Percentiles rank a stretch among this genome's conserved stretches.
Evolutionary conservation across 2,888 invertebrate species (phyloP).

Genomic region (Tribolium freemani): DNA sequence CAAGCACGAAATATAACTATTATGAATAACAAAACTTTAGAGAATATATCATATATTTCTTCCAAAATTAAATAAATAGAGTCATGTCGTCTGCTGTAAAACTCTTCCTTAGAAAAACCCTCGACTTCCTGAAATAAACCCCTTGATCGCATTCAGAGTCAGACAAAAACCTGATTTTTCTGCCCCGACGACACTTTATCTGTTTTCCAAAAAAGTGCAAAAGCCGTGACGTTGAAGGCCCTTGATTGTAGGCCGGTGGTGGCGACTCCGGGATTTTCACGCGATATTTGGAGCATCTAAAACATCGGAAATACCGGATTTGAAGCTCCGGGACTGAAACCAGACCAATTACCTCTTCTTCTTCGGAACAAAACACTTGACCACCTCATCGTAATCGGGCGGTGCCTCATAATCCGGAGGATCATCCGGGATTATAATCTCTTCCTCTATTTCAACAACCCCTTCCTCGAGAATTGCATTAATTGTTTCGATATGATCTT

Average conservation of each 20-base stretch:
- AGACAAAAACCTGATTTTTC: slow-evolving; percentile 39
- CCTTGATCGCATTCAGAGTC: slow-evolving; percentile 47
- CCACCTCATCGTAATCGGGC: slow-evolving; percentile 79
- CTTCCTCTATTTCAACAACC: slow-evolving; percentile 64
- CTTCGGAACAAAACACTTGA: slow-evolving; percentile 38
- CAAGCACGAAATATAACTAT: too few species aligned
- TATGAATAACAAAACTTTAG: too few species aligned
- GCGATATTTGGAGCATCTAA: background rate
- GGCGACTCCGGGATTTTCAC: slow-evolving; percentile 54
- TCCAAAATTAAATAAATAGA: slow-evolving; percentile 3
- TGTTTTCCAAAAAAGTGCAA: background rate
- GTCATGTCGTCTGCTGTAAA: slow-evolving; percentile 50
- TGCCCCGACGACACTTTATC: background rate
- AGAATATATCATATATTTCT: too few species aligned
- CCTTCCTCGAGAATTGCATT: slow-evolving; percentile 72
- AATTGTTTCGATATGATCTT: slow-evolving; percentile 77
- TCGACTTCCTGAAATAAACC: background rate
- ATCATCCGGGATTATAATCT: slow-evolving; percentile 72
- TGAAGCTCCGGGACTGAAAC: too few species aligned
- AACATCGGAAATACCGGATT: too few species aligned
- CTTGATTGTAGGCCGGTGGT: slow-evolving; percentile 51
- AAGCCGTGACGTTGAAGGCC: too few species aligned
- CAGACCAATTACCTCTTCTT: background rate
- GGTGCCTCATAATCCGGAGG: slow-evolving; percentile 80
- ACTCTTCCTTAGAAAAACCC: slow-evolving; percentile 38